Evolutionary conservation across 2,888 invertebrate genomes (phyloP).

Genomic region (Copidosoma aretas): DNA sequence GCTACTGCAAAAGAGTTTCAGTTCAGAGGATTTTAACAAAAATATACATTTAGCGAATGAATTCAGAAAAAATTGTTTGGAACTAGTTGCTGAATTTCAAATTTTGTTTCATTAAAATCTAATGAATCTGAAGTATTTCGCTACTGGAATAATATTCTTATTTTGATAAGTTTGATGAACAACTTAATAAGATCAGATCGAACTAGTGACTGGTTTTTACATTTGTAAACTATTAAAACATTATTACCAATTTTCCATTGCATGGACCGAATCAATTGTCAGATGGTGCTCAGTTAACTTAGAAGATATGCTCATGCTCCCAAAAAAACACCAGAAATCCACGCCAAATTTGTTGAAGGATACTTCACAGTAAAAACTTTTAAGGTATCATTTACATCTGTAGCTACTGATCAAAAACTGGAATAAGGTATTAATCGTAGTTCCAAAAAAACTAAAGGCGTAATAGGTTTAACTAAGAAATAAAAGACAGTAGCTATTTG

Average conservation of each 20-base stretch:
- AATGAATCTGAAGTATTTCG: not conserved
- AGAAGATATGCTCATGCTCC: conserved; percentile 6
- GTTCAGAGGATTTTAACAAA: not conserved
- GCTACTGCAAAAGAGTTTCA: not conserved
- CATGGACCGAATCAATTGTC: conserved; percentile 4
- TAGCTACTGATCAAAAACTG: conserved; percentile 22
- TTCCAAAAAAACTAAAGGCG: conserved; percentile 3
- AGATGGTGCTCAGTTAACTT: conserved; percentile 2
- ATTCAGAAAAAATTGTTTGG: not conserved
- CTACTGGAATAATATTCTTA: not conserved
- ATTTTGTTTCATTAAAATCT: not conserved
- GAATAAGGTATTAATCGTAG: conserved; percentile 8
- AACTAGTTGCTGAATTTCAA: not conserved
- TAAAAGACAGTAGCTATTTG: conserved; percentile 1
- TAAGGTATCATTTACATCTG: conserved; percentile 17
- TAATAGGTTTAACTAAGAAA: conserved; percentile 21
- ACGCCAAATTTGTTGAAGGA: conserved; percentile 10
- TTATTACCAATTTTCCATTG: not conserved
- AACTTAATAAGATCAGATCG: conserved; percentile 13
- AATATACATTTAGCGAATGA: not conserved
- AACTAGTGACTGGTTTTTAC: conserved; percentile 15
- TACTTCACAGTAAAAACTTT: conserved; percentile 18
- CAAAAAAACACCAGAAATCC: not conserved
- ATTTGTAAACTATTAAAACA: conserved; percentile 6
- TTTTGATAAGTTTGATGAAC: not conserved